Base-by-base conservation (phyloP, 2,113 vertebrate species). In the Actenoides lindsayi region DNA sequence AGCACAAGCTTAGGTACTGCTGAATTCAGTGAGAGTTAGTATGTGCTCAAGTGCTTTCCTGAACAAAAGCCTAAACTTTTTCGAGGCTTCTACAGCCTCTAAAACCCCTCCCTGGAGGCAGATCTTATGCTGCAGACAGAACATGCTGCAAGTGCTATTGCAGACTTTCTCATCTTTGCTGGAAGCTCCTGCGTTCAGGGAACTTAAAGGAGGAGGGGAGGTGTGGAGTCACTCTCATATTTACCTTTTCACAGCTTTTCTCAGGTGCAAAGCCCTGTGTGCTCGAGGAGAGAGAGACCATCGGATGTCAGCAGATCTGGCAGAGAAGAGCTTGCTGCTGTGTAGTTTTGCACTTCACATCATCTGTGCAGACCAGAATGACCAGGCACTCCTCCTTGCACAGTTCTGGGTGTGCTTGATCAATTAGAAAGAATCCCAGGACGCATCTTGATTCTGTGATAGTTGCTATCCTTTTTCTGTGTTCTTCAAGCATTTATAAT, bases 371-470 rank as follows among this genome's bases (percentile, higher is more conserved):
- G 69, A 65, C 13, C 37, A 30, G 54, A 70, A 81, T 0, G 2
- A 70, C 37, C 11, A 69, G 42, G 20, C 16, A 63, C 10, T 76
- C 42, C 46, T 76, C 42, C 46, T 51, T 68, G 28, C 27, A 42
- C 41, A 20, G 11, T 71, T 78, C 68, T 84, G 59, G 23, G 8
- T 37, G 33, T 54, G 25, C 51, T 78, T 64, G 81, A 67, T 59
- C 46, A 57, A 41, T 78, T 41, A 76, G 59, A 73, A 69, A 50
- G 65, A 30, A 71, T 16, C 24, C 78, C 6, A 6, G 48, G 62
- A n/a, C 2, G 3, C 2, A 3, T 28, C 1, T 5, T 56, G 25
- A 35, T 90, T 59, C 20, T 18, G 0, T 87, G 46, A 35, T 28
- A 30, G 23, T 65, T 30, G 10, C 9, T 42, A 10, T 50, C 27